Evolutionary conservation across 2,797 vertebrate genomes (phyloP).

Genomic region (Myotis daubentonii): DNA sequence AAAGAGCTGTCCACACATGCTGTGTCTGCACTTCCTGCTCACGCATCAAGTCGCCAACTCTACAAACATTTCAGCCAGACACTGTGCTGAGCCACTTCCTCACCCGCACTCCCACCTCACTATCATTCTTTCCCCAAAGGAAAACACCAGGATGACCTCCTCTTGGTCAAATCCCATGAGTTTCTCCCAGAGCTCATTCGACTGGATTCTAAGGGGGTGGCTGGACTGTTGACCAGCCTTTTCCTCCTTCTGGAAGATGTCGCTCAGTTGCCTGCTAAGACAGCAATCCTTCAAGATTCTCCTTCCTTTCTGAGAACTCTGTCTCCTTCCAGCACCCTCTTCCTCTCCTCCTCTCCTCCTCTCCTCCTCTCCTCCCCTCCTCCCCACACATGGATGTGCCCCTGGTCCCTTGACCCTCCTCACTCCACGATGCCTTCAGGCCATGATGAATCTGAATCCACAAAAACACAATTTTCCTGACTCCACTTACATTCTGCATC

Average conservation of each 20-base stretch:
- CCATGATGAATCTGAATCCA: not conserved
- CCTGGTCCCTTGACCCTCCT: not conserved
- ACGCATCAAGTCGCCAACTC: not conserved
- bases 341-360: not conserved
- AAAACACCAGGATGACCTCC: not conserved
- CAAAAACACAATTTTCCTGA: not conserved
- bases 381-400: not conserved
- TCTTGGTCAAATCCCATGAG: not conserved
- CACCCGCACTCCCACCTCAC: not conserved
- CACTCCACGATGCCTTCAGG: not conserved
- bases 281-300: not conserved
- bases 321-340: not conserved
- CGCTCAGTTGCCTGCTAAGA: not conserved
- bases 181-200: not conserved
- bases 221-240: not conserved
- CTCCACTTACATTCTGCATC: not conserved
- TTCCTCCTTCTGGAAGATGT: not conserved
- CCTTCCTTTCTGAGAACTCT: not conserved
- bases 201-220: not conserved
- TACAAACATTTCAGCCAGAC: not conserved
- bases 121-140: not conserved
- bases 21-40: not conserved
- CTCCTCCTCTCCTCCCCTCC: not conserved
- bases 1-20: not conserved
- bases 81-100: not conserved